Percentiles rank a stretch among this genome's conserved stretches.
Conservation (phyloP, 2,113 vertebrate species). For the Lamprologus lemairii region DNA sequence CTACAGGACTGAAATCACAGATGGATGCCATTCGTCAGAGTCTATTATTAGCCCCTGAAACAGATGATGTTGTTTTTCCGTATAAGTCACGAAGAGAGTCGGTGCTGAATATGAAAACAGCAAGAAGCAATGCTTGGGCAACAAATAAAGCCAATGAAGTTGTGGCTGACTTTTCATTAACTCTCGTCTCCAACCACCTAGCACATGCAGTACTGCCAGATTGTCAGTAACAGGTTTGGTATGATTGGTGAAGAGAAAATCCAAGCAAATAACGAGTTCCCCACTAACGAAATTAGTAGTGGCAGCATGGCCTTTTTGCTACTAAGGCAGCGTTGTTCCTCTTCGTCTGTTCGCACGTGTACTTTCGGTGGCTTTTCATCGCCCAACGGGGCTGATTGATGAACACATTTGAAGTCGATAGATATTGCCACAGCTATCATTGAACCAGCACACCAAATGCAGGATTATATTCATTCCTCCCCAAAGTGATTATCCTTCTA, state of each 20-base stretch:
- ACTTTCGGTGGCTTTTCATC: not conserved
- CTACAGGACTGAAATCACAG: not conserved
- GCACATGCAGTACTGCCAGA: not conserved
- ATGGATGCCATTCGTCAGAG: not conserved
- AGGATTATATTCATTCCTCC: not conserved
- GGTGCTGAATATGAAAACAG: not conserved
- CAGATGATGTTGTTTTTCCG: not conserved
- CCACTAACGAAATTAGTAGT: not conserved
- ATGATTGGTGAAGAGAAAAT: not conserved
- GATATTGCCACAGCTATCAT: not conserved
- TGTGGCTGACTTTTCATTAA: not conserved
- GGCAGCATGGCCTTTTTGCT: not conserved
- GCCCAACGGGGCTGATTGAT: not conserved
- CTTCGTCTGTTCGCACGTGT: accelerated
- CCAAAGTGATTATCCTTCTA: not conserved
- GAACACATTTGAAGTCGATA: not conserved
- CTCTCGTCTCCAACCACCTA: not conserved
- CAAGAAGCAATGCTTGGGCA: not conserved
- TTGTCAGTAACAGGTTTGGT: not conserved
- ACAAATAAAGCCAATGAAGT: not conserved
- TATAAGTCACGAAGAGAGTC: not conserved
- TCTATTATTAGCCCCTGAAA: not conserved
- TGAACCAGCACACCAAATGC: not conserved
- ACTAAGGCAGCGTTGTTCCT: not conserved
- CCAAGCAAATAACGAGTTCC: not conserved